phyloP scores from a whole-genome alignment of 2,113 vertebrate species.

The Pteronura brasiliensis region DNA sequence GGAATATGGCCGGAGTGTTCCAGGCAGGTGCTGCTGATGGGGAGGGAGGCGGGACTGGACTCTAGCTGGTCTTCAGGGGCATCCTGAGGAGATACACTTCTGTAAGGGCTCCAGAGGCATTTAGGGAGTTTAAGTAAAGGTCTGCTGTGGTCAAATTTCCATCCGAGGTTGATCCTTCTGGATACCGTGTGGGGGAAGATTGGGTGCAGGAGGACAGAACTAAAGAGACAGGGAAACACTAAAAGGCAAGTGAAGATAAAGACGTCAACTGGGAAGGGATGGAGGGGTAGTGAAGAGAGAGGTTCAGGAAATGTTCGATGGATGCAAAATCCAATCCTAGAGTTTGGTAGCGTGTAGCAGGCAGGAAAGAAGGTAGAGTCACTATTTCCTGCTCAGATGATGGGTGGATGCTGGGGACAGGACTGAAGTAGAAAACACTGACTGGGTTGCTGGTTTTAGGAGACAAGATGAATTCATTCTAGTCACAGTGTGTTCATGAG shows the following conservation, averaged over 20 bases:
- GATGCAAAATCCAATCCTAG: neutral
- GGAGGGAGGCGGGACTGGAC: neutral
- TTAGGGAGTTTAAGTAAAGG: neutral
- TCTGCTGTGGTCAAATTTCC: neutral
- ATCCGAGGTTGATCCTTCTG: neutral
- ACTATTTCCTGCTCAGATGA: neutral
- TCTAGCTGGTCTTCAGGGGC: neutral
- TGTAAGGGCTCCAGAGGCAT: neutral
- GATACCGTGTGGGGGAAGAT: neutral
- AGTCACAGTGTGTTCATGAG: neutral
- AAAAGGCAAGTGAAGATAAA: neutral
- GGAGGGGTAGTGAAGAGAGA: neutral
- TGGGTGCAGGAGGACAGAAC: neutral
- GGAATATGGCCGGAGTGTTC: neutral
- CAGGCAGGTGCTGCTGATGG: neutral
- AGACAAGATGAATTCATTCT: neutral
- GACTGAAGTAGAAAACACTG: neutral
- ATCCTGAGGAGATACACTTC: neutral
- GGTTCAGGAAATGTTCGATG: neutral
- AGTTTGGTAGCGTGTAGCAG: neutral
- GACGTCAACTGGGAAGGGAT: neutral
- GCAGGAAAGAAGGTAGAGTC: neutral
- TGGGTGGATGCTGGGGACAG: neutral
- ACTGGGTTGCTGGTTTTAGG: neutral
- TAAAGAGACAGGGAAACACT: neutral